These are phyloP conservation scores for Micropoecilia bifurca DNA, from an alignment of 2,797 vertebrate genomes.

Conservation along the genomic window DNA sequence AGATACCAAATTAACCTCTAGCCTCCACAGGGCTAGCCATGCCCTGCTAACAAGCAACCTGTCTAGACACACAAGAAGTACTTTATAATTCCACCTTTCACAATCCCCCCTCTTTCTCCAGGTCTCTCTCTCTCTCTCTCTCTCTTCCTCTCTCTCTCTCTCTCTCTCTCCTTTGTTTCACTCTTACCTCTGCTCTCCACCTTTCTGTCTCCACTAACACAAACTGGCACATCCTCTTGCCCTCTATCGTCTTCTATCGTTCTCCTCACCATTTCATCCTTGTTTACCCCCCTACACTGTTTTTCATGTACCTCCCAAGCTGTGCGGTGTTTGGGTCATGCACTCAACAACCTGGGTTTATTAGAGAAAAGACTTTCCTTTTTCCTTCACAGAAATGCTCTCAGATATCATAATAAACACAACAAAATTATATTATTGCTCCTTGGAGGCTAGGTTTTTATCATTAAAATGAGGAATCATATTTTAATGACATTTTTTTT, in stretches of 20 bases:
- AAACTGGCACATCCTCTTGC: slow-evolving; percentile 58
- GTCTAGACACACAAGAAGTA: slow-evolving; percentile 85
- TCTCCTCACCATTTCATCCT: slow-evolving; percentile 65
- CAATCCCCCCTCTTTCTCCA: slow-evolving; percentile 47
- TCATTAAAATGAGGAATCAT: neutral
- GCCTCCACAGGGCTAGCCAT: slow-evolving; percentile 83
- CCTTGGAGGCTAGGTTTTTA: neutral
- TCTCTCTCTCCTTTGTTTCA: slow-evolving; percentile 13
- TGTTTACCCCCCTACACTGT: slow-evolving; percentile 64
- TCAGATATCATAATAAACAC: slow-evolving; percentile 14
- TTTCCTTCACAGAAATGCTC: slow-evolving; percentile 51
- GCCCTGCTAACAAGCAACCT: slow-evolving; percentile 88
- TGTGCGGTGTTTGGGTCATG: slow-evolving; percentile 74
- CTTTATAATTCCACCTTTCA: slow-evolving; percentile 82
- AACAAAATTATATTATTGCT: neutral
- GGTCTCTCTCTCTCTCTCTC: neutral
- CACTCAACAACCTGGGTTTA: slow-evolving; percentile 60
- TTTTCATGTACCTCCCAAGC: slow-evolving; percentile 75
- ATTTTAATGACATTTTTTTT: neutral
- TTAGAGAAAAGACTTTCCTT: slow-evolving; percentile 63
- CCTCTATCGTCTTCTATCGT: slow-evolving; percentile 62
- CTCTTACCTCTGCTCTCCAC: slow-evolving; percentile 44
- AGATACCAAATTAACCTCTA: slow-evolving; percentile 90
- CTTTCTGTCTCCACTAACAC: slow-evolving; percentile 65
- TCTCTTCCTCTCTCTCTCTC: slow-evolving; percentile 17